These are phyloP conservation scores for Glareola pratincola DNA, from an alignment of 2,113 vertebrate genomes.

Conservation along the genomic window DNA sequence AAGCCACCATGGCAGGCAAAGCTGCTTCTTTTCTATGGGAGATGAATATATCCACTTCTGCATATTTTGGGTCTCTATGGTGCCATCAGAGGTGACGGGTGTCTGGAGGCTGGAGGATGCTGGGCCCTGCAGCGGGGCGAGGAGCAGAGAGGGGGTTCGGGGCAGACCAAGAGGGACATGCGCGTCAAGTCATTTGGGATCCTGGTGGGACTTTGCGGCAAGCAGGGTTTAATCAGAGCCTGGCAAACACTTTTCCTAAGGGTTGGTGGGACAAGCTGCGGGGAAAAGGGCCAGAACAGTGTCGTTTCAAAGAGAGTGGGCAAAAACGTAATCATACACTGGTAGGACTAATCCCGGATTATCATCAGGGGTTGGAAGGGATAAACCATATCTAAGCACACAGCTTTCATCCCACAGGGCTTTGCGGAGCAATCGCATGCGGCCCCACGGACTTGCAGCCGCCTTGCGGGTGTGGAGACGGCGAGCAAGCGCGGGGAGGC, in stretches of 20 bases:
- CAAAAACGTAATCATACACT: conserved; percentile 29
- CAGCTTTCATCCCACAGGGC: conserved; percentile 62
- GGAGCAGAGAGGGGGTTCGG: not conserved
- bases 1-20: accelerated
- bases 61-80: not conserved
- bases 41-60: not conserved
- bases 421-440: not conserved
- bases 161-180: accelerated
- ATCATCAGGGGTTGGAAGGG: conserved; percentile 53
- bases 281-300: not conserved
- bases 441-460: not conserved
- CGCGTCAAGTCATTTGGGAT: not conserved
- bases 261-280: not conserved
- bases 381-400: conserved; percentile 58
- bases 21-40: not conserved
- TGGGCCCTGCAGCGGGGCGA: not conserved
- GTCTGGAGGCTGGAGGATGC: not conserved
- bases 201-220: not conserved
- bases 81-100: accelerated
- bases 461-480: not conserved
- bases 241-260: not conserved
- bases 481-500: accelerated
- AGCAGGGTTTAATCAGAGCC: not conserved
- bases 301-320: conserved; percentile 37
- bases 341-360: conserved; percentile 54